These are phyloP conservation scores for Hirtodrosophila duncani DNA, from an alignment of 2,888 invertebrate genomes.

Conservation along the genomic window DNA sequence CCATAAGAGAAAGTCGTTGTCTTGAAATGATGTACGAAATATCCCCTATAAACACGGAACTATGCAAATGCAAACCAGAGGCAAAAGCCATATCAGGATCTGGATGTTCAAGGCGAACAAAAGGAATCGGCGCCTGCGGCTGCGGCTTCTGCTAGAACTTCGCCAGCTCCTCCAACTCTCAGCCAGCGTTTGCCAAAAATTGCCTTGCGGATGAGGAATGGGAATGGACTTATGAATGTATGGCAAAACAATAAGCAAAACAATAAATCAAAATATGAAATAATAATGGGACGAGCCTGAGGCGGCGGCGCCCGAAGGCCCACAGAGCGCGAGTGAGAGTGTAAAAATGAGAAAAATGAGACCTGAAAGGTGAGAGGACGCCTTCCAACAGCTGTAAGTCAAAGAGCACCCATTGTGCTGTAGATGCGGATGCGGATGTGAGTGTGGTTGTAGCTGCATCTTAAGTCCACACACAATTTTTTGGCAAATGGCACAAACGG, in stretches of 20 bases:
- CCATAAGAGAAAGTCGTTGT: too few relatives aligned
- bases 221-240: conserved; percentile 49
- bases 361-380: conserved; percentile 2
- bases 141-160: not conserved
- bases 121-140: conserved; percentile 10
- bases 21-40: too few relatives aligned
- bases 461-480: conserved; percentile 8
- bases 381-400: conserved; percentile 37
- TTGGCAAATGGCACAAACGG: too few relatives aligned
- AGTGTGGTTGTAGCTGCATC: conserved; percentile 6
- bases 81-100: conserved; percentile 9
- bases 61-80: too few relatives aligned
- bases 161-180: too few relatives aligned
- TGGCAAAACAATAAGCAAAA: conserved; percentile 68
- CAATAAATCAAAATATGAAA: conserved; percentile 70
- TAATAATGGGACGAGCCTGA: conserved; percentile 43
- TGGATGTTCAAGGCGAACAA: conserved; percentile 6
- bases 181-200: conserved; percentile 26
- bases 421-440: too few relatives aligned
- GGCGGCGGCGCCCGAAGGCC: conserved; percentile 22
- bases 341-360: not conserved
- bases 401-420: conserved; percentile 32
- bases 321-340: conserved; percentile 5
- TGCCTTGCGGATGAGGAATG: not conserved
- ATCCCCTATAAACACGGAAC: too few relatives aligned